Conservation (phyloP, 1,140 invertebrate species). For the Drosophila asahinai region DNA sequence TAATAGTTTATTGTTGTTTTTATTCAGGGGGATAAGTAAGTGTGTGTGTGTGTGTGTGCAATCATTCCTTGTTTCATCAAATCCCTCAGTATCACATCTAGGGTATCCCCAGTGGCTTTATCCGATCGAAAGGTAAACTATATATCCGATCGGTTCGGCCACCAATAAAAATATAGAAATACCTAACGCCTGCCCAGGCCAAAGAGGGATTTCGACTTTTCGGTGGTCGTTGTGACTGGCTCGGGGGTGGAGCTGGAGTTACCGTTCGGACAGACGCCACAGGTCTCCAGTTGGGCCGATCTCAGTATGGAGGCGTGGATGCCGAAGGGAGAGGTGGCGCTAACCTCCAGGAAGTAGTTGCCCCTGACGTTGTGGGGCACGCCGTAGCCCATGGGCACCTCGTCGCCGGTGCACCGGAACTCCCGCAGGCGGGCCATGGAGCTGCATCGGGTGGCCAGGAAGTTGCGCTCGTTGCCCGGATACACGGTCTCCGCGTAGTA, state of each 20-base stretch:
- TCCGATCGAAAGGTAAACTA: slow-evolving; percentile 17
- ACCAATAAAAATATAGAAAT: slow-evolving; percentile 4
- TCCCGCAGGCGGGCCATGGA: slow-evolving; percentile 60
- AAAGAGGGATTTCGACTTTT: neutral
- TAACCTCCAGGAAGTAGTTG: slow-evolving; percentile 77
- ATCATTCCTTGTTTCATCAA: neutral
- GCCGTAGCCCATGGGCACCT: slow-evolving; percentile 76
- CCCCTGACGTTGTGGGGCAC: slow-evolving; percentile 59
- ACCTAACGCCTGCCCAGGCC: neutral
- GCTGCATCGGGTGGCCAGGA: slow-evolving; percentile 67
- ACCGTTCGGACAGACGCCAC: slow-evolving; percentile 44
- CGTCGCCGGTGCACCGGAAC: slow-evolving; percentile 47
- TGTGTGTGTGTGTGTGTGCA: slow-evolving; percentile 5
- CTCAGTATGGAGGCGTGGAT: neutral
- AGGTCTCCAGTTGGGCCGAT: neutral
- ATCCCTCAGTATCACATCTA: slow-evolving; percentile 4
- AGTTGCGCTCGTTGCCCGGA: slow-evolving; percentile 78
- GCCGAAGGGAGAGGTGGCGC: slow-evolving; percentile 58
- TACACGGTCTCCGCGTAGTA: slow-evolving; percentile 88
- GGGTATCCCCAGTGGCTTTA: neutral
- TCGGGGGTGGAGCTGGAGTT: neutral
- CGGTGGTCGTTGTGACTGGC: neutral
- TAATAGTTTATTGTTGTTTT: neutral
- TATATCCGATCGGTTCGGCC: slow-evolving; percentile 10
- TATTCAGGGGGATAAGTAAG: neutral